Evolutionary conservation across 2,797 vertebrate species (phyloP).

Genomic region (Sitta carolinensis): DNA sequence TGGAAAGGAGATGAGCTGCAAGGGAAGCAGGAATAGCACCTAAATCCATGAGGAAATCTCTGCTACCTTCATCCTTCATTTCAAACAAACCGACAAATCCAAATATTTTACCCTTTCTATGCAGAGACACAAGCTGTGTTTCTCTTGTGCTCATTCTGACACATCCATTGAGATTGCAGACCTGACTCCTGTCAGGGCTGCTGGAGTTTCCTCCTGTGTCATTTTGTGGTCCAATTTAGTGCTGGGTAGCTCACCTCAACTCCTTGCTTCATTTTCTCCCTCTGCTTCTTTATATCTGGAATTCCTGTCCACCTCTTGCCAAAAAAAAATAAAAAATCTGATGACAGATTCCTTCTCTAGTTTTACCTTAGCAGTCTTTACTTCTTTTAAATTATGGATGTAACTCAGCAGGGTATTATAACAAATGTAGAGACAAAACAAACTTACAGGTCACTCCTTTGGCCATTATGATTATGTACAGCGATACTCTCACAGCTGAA

Average conservation of each 20-base stretch:
- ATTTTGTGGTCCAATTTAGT: neutral
- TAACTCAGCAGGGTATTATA: neutral
- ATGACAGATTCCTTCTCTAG: neutral
- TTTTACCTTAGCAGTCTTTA: neutral
- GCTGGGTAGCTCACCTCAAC: neutral
- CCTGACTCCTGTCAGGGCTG: neutral
- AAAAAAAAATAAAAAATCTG: neutral
- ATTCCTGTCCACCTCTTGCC: neutral
- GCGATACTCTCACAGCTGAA: neutral
- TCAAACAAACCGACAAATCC: neutral
- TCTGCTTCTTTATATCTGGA: neutral
- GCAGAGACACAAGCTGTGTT: neutral
- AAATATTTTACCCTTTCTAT: neutral
- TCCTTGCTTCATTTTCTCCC: neutral
- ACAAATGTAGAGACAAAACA: neutral
- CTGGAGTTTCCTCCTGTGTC: neutral
- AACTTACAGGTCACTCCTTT: neutral
- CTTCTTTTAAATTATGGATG: neutral
- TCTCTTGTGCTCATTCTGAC: neutral
- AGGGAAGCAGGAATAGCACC: neutral
- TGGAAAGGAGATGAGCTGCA: neutral
- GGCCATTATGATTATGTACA: neutral
- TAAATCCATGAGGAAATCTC: neutral
- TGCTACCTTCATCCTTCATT: neutral
- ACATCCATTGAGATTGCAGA: neutral